A percentile compares a stretch with the other conserved stretches of the same genome.
These are phyloP conservation scores for Archivesica marissinica DNA, from an alignment of 1,140 invertebrate genomes.

Conservation along the genomic window DNA sequence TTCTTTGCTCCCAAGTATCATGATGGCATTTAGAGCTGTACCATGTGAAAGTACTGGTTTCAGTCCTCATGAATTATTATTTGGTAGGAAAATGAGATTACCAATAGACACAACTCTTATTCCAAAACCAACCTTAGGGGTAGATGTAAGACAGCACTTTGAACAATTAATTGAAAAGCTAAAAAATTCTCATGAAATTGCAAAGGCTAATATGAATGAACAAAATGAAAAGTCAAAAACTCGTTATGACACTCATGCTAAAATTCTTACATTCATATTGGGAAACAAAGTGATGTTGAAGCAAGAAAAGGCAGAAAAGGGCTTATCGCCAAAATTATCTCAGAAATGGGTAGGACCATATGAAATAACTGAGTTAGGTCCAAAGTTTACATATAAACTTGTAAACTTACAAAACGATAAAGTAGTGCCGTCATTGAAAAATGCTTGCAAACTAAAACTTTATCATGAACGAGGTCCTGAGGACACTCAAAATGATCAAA, in stretches of 20 bases:
- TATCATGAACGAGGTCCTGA: conserved; percentile 9
- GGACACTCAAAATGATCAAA: conserved; percentile 13
- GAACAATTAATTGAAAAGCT: conserved; percentile 13
- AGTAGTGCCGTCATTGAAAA: conserved; percentile 8
- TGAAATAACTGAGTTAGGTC: conserved; percentile 34
- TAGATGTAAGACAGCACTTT: conserved; percentile 3
- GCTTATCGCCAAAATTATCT: conserved; percentile 33
- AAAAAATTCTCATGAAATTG: conserved; percentile 25
- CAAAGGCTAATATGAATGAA: conserved; percentile 1
- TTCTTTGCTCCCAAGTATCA: conserved; percentile 26
- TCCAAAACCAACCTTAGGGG: conserved; percentile 22
- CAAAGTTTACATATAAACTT: conserved; percentile 47
- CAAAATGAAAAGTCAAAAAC: conserved; percentile 4
- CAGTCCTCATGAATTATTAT: conserved; percentile 30
- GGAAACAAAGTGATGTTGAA: conserved; percentile 24
- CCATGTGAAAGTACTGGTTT: conserved; percentile 30
- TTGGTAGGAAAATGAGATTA: conserved; percentile 22
- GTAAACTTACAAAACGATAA: conserved; percentile 16
- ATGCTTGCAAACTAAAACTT: conserved; percentile 27
- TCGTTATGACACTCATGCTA: too few relatives aligned
- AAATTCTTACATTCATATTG: conserved; percentile 10
- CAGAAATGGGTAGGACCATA: conserved; percentile 49
- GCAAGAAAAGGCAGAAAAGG: not conserved
- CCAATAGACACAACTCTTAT: conserved; percentile 41
- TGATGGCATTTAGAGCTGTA: conserved; percentile 61